Evolutionary conservation across 2,888 invertebrate species (phyloP), one percentile per base, ranked within the genome.

Genomic region (Macroteleia sp.): DNA sequence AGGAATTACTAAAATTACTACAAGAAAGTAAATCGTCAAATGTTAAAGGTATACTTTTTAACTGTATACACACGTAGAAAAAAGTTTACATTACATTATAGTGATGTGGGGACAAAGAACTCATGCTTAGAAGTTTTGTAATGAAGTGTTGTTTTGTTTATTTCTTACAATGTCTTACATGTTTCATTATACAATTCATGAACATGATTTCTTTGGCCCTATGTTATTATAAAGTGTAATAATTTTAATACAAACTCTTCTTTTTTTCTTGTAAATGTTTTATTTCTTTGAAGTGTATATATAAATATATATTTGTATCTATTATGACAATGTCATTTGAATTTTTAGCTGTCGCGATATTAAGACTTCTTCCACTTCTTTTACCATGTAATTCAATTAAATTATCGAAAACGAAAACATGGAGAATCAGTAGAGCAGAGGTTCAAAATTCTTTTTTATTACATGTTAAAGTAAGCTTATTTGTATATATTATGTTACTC

Each of bases 381-480:
- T 22, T 66, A 9, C 66, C 54, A 9, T 19, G 12, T 1, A 30
- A n/a, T 30, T 41, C 66, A 9, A 34, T 66, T 3, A 52, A 66
- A 44, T 0, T 42, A 10, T n/a, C 28, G 10, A 44, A 44, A 42
- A 73, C 22, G 22, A 2, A 6, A 4, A 4, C 28, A 16, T 73
- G 30, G 14, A 42, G 59, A 22, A 28, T 56, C 10, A 78, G 73
- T 22, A 78, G 61, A 62, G 46, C 20, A 6, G 74, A 78, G 42
- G 59, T 66, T 1, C 78, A 78, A 16, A 42, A 57, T 41, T 56
- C 44, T 3, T 79, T 79, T 71, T 17, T 75, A 19, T 52, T 74
- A 14, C 46, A 75, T 44, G 70, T 71, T 20, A 71, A 64, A 30
- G 71, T 79, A 75, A 36, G n/a, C n/a, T 20, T 17, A 44, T 12